phyloP scores from a whole-genome alignment of 2,113 vertebrate genomes.

The Grus americana region DNA sequence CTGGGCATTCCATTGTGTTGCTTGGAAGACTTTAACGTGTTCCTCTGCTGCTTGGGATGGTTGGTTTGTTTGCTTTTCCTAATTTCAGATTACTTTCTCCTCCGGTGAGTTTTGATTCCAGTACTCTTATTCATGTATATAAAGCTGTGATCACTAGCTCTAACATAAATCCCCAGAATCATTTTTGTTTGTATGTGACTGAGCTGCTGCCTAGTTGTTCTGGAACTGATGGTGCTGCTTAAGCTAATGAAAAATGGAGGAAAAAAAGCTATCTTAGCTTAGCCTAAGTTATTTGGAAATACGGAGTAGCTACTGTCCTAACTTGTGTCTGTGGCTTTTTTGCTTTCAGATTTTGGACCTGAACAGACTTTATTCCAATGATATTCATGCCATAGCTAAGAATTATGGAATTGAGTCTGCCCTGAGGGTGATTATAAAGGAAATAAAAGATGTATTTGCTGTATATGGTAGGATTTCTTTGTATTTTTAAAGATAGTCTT shows the following conservation, averaged over 20 bases:
- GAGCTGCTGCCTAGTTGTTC: neutral
- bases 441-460: constrained; percentile 98
- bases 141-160: neutral
- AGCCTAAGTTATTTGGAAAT: neutral
- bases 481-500: neutral
- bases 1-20: neutral
- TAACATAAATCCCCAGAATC: neutral
- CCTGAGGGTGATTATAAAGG: constrained; percentile 91
- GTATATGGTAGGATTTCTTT: constrained; percentile 86
- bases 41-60: neutral
- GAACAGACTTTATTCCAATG: constrained; percentile 90
- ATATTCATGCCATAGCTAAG: constrained; percentile 93
- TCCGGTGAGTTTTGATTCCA: neutral
- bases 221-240: neutral
- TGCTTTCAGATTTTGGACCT: constrained; percentile 84
- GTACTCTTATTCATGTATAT: neutral
- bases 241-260: neutral
- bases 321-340: neutral
- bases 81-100: neutral
- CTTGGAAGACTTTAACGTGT: neutral
- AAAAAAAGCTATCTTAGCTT: neutral
- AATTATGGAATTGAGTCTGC: constrained; percentile 95
- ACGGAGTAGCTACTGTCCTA: neutral
- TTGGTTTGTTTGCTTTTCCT: neutral
- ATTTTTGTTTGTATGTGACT: neutral